These are phyloP conservation scores for Danio jaintianensis DNA, from an alignment of 2,797 vertebrate species.

Conservation along the genomic window DNA sequence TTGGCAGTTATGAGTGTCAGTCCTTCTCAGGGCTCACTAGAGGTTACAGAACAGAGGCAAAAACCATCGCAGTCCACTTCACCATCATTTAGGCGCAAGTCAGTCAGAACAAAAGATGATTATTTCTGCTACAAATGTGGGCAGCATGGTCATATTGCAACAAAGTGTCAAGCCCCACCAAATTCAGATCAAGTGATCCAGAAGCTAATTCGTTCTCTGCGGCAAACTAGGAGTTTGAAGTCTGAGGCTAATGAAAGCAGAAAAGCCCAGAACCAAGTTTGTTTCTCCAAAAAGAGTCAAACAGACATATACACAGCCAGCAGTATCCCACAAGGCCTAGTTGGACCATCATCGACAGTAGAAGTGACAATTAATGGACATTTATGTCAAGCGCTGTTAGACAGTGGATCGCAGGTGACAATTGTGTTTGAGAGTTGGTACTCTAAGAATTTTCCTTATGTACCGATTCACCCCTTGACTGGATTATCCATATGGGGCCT, in stretches of 20 bases:
- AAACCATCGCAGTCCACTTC: neutral
- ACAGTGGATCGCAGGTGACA: no score
- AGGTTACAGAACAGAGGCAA: no score
- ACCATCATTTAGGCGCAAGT: neutral
- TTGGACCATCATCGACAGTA: constrained; percentile 9
- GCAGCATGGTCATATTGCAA: constrained; percentile 24
- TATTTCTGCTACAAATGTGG: constrained; percentile 38
- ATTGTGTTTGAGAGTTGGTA: no score
- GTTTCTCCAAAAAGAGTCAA: neutral
- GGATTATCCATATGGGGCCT: constrained; percentile 7
- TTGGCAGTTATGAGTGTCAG: no score
- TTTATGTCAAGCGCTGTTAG: no score
- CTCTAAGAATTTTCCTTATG: neutral
- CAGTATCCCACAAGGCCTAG: constrained; percentile 3
- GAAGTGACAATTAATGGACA: no score
- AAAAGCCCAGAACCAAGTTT: neutral
- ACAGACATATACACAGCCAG: neutral
- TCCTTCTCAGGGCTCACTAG: no score
- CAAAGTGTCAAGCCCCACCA: neutral
- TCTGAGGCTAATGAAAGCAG: neutral
- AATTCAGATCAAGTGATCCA: constrained; percentile 6
- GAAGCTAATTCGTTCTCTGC: constrained; percentile 22
- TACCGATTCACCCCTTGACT: neutral
- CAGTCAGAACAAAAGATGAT: neutral
- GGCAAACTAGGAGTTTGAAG: neutral